phyloP scores from a whole-genome alignment of 2,113 vertebrate genomes.

The Pavo muticus region DNA sequence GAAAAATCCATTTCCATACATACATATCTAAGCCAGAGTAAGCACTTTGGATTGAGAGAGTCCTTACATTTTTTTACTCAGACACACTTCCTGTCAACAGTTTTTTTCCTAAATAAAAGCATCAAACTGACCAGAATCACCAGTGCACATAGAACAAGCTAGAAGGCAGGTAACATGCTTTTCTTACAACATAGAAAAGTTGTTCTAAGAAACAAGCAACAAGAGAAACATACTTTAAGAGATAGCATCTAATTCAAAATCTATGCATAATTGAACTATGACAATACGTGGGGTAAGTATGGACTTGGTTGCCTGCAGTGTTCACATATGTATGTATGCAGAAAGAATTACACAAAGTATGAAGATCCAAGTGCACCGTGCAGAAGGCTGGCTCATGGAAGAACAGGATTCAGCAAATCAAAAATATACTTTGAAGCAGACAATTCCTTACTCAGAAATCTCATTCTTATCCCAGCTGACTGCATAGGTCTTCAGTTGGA shows the following conservation, averaged over 20 bases:
- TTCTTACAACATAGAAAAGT: not conserved
- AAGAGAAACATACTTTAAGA: not conserved
- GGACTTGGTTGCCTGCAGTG: not conserved
- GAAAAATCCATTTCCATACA: not conserved
- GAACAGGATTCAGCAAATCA: not conserved
- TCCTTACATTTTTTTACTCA: not conserved
- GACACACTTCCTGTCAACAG: not conserved
- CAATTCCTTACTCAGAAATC: not conserved
- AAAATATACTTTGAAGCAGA: not conserved
- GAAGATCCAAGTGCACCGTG: not conserved
- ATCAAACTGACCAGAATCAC: not conserved
- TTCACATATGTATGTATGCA: not conserved
- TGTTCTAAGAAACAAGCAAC: not conserved
- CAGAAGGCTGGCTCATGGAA: not conserved
- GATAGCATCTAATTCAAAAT: not conserved
- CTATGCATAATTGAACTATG: not conserved
- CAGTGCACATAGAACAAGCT: not conserved
- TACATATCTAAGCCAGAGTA: not conserved
- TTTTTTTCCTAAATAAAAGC: not conserved
- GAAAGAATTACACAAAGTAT: not conserved
- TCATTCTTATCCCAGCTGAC: not conserved
- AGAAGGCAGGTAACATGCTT: not conserved
- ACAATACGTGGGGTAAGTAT: not conserved
- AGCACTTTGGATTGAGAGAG: not conserved
- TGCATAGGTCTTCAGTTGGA: not conserved